Percentiles rank a stretch among this genome's conserved stretches.
Evolutionary conservation across 2,113 vertebrate species (phyloP).

Genomic region (Misgurnus mizolepis): DNA sequence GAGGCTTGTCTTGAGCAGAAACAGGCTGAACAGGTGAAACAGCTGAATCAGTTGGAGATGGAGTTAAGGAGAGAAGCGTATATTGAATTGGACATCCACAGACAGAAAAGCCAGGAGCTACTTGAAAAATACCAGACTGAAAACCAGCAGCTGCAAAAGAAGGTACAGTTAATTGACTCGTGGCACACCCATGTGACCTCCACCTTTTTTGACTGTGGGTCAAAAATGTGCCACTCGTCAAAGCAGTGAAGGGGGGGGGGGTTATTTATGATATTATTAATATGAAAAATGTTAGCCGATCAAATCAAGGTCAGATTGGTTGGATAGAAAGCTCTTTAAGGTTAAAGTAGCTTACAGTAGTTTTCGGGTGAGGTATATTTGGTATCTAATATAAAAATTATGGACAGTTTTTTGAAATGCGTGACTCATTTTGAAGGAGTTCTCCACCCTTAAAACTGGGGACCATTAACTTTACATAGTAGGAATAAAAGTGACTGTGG

Average conservation of each 20-base stretch:
- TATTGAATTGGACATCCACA: constrained; percentile 77
- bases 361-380: too few relatives aligned
- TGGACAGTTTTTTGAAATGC: too few relatives aligned
- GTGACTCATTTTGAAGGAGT: too few relatives aligned
- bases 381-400: too few relatives aligned
- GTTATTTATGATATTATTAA: neutral
- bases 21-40: constrained; percentile 64
- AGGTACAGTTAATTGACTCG: constrained; percentile 64
- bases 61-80: constrained; percentile 73
- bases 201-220: neutral
- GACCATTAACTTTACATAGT: too few relatives aligned
- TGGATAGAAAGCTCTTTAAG: too few relatives aligned
- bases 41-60: constrained; percentile 71
- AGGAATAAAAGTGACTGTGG: too few relatives aligned
- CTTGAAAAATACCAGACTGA: constrained; percentile 75
- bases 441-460: too few relatives aligned
- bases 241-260: neutral
- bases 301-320: neutral
- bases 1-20: constrained; percentile 70
- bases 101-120: constrained; percentile 79
- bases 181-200: constrained; percentile 12
- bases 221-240: neutral
- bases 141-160: constrained; percentile 72
- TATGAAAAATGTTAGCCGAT: neutral
- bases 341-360: too few relatives aligned